Base-by-base conservation (phyloP, 2,888 invertebrate genomes). In the Leptopterna dolabrata region DNA sequence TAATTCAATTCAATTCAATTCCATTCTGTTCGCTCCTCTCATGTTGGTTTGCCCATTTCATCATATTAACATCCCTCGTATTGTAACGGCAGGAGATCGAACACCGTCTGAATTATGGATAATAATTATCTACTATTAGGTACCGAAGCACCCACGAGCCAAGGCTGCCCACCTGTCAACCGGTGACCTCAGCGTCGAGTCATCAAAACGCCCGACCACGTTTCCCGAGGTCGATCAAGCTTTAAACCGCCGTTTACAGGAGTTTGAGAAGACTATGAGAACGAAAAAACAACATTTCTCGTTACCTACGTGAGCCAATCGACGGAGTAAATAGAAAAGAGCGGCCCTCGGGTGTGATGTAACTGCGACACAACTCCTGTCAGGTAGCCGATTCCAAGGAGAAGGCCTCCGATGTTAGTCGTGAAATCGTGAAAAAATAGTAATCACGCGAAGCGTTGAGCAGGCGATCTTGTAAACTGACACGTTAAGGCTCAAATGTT, bases 261-360 rank as follows among this genome's bases (percentile, higher is more conserved):
- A 63, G 63, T 63, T n/a, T 63, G 63, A 27, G 11, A 63, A 63
- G 27, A 63, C n/a, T n/a, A 24, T 6, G n/a, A 51, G n/a, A 19
- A 24, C 63, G 63, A 63, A 47, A 63, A 63, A 63, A 63, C 19
- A 63, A 63, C 63, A 24, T 63, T 24, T 27, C 63, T 63, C 63
- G 63, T 63, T 63, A 63, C 63, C 63, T 63, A 63, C 63, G 63
- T 63, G 63, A 63, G 24, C 63, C 63, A 63, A 63, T 63, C 63
- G 63, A 24, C 63, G 63, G 19, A 63, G 63, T 63, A 63, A 63
- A 63, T 24, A 63, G 63, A 63, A 63, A 63, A 16, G 55, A 7
- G 7, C n/a, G 63, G 7, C 9, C n/a, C 51, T 51, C 51, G 6
- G 51, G 6, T 51, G 51, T 51, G 6, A 51, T 51, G 51, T 51